Conservation (phyloP, 2,797 vertebrate species). For the Phrynocephalus vlangalii region DNA sequence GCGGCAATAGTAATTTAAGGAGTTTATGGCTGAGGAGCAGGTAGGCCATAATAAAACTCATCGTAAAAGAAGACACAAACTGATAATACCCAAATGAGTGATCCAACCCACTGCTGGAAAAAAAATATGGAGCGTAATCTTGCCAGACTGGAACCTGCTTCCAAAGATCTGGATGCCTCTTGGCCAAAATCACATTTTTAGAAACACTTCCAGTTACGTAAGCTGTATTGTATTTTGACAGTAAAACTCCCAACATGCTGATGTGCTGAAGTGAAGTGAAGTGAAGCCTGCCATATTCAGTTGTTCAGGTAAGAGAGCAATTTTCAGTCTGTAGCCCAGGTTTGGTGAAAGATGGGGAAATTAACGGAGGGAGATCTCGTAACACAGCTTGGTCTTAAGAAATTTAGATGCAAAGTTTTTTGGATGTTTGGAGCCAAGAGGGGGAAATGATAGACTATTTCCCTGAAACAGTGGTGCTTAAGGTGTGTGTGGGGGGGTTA, state of each 20-base stretch:
- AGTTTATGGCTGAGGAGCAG: background rate
- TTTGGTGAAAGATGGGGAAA: background rate
- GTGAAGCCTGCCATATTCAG: background rate
- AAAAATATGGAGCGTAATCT: background rate
- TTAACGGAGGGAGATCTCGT: too few species aligned
- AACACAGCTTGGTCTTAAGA: too few species aligned
- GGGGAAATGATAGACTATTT: too few species aligned
- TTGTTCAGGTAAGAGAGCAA: background rate
- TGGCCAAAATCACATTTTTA: background rate
- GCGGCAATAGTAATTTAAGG: background rate
- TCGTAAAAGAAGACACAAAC: conserved; percentile 1
- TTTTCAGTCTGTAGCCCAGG: background rate
- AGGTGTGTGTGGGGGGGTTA: too few species aligned
- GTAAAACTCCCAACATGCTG: background rate
- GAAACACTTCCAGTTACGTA: background rate
- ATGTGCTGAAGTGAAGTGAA: too few species aligned
- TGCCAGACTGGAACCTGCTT: background rate
- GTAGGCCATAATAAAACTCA: background rate
- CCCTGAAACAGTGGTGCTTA: too few species aligned
- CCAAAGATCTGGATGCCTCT: background rate
- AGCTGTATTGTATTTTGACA: background rate
- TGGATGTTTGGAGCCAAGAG: too few species aligned
- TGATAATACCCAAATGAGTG: conserved; percentile 2
- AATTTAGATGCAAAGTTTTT: too few species aligned
- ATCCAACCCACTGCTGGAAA: background rate